These are phyloP conservation scores for Meteorus sp. DNA, from an alignment of 1,140 invertebrate species.

Conservation along the genomic window DNA sequence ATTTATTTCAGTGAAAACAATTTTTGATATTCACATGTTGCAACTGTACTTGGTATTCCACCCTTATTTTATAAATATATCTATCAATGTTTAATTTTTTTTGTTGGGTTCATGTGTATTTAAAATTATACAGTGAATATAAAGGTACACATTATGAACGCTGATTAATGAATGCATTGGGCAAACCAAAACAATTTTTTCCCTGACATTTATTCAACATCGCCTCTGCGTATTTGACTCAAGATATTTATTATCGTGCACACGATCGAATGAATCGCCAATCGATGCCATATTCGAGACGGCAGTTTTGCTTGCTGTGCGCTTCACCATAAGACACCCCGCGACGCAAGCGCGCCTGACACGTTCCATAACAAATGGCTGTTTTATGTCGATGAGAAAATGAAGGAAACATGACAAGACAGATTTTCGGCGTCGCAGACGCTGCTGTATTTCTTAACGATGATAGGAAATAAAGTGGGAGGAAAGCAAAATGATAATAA, in stretches of 20 bases:
- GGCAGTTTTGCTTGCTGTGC: too few species aligned
- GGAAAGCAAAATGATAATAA: conserved; percentile 23
- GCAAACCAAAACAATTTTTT: neutral
- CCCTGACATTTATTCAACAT: neutral
- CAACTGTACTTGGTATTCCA: too few species aligned
- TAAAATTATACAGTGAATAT: neutral
- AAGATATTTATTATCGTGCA: conserved; percentile 53
- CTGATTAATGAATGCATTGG: conserved; percentile 16
- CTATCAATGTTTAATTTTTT: too few species aligned
- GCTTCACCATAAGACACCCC: conserved; percentile 53
- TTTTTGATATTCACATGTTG: too few species aligned
- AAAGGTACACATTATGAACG: too few species aligned
- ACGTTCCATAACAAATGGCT: conserved; percentile 58
- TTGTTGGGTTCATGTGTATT: too few species aligned
- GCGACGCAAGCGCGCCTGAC: conserved; percentile 52
- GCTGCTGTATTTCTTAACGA: conserved; percentile 30
- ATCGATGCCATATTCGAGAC: conserved; percentile 58
- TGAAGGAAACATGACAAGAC: conserved; percentile 60
- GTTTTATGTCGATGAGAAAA: conserved; percentile 59
- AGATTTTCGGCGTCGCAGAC: conserved; percentile 52
- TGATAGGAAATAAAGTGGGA: conserved; percentile 7
- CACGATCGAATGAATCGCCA: conserved; percentile 58
- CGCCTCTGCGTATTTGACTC: too few species aligned
- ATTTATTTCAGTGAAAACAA: too few species aligned
- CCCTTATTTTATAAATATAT: too few species aligned